Conservation (phyloP, 1,140 invertebrate genomes). For the Drosophila busckii region DNA sequence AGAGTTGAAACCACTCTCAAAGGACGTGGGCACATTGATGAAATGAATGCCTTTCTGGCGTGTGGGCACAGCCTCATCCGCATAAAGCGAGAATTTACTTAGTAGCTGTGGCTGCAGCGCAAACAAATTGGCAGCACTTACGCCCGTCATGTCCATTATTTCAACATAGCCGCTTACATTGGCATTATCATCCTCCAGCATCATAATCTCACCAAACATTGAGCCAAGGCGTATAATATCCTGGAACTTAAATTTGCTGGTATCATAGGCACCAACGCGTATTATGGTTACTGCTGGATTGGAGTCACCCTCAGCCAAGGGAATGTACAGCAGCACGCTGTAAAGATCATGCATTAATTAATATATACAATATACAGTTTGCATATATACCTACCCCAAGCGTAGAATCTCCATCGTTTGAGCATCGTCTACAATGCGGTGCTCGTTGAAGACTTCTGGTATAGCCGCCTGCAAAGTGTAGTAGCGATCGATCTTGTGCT, state of each 20-base stretch:
- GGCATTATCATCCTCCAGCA: conserved; percentile 68
- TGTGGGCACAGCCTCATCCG: conserved; percentile 80
- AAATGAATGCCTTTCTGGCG: conserved; percentile 80
- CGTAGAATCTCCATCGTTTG: conserved; percentile 78
- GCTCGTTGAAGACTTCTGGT: conserved; percentile 80
- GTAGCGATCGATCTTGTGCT: conserved; percentile 83
- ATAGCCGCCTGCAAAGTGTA: conserved; percentile 81
- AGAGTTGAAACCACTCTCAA: conserved; percentile 79
- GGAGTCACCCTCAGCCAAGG: conserved; percentile 34
- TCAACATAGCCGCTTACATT: conserved; percentile 56
- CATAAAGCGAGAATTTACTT: conserved; percentile 79
- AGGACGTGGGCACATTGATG: conserved; percentile 79
- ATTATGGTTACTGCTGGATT: conserved; percentile 78
- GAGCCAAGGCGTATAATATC: conserved; percentile 54
- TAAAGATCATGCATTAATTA: not conserved
- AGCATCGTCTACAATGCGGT: conserved; percentile 54
- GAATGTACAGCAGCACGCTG: conserved; percentile 48
- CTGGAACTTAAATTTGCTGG: conserved; percentile 44
- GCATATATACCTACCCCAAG: conserved; percentile 74
- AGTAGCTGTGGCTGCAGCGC: conserved; percentile 79
- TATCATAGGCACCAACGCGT: conserved; percentile 53
- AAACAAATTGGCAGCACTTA: conserved; percentile 77
- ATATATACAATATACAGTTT: not conserved
- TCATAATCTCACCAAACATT: conserved; percentile 68
- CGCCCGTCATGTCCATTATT: conserved; percentile 78